A percentile compares a stretch with the other conserved stretches of the same genome.
Conservation (phyloP, 2,113 vertebrate species). For the Nothobranchius furzeri region DNA sequence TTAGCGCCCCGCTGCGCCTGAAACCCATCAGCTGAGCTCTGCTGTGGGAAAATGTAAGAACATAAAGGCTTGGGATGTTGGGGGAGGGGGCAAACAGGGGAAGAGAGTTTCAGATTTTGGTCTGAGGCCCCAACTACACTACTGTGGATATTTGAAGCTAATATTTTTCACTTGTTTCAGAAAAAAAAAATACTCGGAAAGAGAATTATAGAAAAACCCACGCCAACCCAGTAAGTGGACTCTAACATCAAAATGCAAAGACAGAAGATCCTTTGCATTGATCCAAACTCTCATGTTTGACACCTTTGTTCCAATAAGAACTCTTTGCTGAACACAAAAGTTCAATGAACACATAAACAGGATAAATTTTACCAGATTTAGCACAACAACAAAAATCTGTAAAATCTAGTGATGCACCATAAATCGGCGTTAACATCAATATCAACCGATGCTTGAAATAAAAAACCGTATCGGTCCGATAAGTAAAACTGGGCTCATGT, state of each 20-base stretch:
- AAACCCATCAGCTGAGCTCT: constrained; percentile 7
- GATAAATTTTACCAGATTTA: too few relatives aligned
- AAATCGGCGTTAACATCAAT: too few relatives aligned
- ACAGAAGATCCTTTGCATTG: background rate
- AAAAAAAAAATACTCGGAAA: background rate
- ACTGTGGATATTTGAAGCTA: background rate
- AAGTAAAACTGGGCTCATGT: too few relatives aligned
- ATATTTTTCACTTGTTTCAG: background rate
- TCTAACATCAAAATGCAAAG: background rate
- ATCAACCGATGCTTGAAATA: too few relatives aligned
- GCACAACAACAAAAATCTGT: too few relatives aligned
- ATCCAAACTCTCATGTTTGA: too few relatives aligned
- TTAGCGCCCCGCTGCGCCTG: background rate
- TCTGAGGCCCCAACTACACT: constrained; percentile 12
- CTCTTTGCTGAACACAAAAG: too few relatives aligned
- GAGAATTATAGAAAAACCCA: background rate
- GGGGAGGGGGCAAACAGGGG: constrained; percentile 21
- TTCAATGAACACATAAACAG: too few relatives aligned
- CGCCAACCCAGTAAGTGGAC: background rate
- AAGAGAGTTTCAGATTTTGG: constrained; percentile 39
- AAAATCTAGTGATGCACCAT: too few relatives aligned
- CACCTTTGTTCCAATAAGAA: too few relatives aligned
- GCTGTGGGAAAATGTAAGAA: constrained; percentile 4
- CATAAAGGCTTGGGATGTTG: constrained; percentile 13
- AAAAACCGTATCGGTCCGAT: too few relatives aligned